phyloP scores from a whole-genome alignment of 1,140 invertebrate species.

The Drosophila setifemur region DNA sequence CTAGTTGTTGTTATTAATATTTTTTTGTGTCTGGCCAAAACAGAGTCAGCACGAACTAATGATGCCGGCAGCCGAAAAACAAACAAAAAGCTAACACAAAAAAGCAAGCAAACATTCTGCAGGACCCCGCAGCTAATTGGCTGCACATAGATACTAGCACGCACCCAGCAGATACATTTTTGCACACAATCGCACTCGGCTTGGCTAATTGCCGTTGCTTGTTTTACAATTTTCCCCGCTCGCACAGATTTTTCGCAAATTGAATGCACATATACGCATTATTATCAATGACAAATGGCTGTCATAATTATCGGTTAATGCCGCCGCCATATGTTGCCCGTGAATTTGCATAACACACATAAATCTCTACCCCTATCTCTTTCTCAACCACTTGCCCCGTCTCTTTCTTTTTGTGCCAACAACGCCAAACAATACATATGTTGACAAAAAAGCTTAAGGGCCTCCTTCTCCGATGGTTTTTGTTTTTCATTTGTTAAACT shows the following conservation, averaged over 20 bases:
- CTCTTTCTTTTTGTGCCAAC: neutral
- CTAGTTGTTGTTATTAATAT: constrained; percentile 18
- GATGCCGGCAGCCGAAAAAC: constrained; percentile 31
- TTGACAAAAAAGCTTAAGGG: constrained; percentile 42
- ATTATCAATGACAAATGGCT: constrained; percentile 69
- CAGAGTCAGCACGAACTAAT: constrained; percentile 25
- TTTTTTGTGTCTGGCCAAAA: constrained; percentile 26
- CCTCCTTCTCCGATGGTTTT: neutral
- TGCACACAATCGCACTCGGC: neutral
- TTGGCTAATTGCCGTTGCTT: constrained; percentile 51
- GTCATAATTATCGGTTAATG: constrained; percentile 79
- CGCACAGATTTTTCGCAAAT: constrained; percentile 46
- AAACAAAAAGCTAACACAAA: constrained; percentile 18
- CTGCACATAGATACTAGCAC: neutral
- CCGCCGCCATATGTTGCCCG: constrained; percentile 60
- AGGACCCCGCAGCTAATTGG: constrained; percentile 40
- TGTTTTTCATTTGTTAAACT: neutral
- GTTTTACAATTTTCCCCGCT: constrained; percentile 34
- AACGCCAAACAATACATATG: constrained; percentile 34
- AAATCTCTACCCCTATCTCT: neutral
- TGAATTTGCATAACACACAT: constrained; percentile 62
- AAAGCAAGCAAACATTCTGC: neutral
- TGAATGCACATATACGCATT: constrained; percentile 48
- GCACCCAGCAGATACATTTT: neutral
- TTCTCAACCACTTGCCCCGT: neutral